Evolutionary conservation across 2,113 vertebrate genomes (phyloP), one percentile per base, ranked within the genome.

Genomic region (Ciconia boyciana): DNA sequence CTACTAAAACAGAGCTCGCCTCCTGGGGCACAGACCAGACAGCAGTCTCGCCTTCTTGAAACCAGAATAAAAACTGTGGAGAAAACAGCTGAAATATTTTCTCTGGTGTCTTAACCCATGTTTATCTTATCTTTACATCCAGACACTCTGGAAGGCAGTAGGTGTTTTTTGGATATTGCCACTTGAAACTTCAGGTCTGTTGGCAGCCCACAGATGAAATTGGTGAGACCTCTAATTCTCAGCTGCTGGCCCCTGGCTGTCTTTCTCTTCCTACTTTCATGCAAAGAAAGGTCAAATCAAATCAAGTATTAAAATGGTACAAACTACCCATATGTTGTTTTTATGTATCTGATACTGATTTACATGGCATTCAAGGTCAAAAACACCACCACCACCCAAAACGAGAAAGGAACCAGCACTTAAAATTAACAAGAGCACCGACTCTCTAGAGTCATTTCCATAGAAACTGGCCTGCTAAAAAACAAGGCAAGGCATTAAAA

Each of bases 401-500:
- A 55, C 0, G 2, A 74, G 82, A 77, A 13, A 22, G 13, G 66
- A 96, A 80, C 39, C 54, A 70, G 89, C 36, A 55, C 58, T 69
- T 69, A 68, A 92, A 92, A 92, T 71, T 93, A 92, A 83, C 74
- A 76, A 65, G 68, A 88, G 43, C 1, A 1, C 46, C 70, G 91
- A 90, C 60, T 93, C 66, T 85, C 28, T n/a, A 20, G 48, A 81
- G 66, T 61, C 55, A 96, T 97, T 94, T 93, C 97, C 96, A 97
- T 93, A 94, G 95, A 96, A 97, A 97, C 94, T 29, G 43, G 78
- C 36, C 87, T 94, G 58, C 81, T 90, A 85, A 95, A 95, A 95
- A 94, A 46, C 78, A 91, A 88, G 89, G 78, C 78, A 89, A 79
- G 61, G 66, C 81, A 93, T 88, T 93, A 95, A 91, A 93, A 85